Evolutionary conservation across 1,140 invertebrate species (phyloP).

Genomic region (Teleogryllus occipitalis): DNA sequence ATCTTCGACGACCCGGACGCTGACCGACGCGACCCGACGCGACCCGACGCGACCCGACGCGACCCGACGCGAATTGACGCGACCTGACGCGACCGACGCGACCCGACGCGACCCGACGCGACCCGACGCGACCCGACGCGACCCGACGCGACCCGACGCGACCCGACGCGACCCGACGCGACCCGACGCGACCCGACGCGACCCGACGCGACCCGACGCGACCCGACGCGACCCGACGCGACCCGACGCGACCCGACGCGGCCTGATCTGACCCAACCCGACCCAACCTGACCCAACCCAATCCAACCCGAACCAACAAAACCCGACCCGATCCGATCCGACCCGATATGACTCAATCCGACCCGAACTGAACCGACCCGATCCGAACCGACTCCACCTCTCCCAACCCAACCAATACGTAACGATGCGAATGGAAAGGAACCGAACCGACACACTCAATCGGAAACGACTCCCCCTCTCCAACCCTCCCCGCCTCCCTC

Average conservation of each 20-base stretch:
- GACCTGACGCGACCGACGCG: background rate
- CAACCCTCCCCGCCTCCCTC: too few species aligned
- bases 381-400: background rate
- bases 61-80: background rate
- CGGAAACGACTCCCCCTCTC: too few species aligned
- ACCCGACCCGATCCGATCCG: background rate
- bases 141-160: background rate
- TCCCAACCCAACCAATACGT: background rate
- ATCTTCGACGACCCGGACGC: too few species aligned
- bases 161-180: background rate
- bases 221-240: background rate
- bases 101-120: background rate
- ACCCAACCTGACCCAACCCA: background rate
- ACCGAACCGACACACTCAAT: background rate
- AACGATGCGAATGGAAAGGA: background rate
- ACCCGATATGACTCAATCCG: background rate
- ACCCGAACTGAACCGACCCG: background rate
- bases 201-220: background rate
- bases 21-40: background rate
- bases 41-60: background rate
- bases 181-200: background rate
- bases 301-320: background rate
- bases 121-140: background rate
- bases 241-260: background rate
- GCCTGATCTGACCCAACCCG: background rate